Conservation (phyloP, 2,113 vertebrate genomes). For the Corvus moneduloides region DNA sequence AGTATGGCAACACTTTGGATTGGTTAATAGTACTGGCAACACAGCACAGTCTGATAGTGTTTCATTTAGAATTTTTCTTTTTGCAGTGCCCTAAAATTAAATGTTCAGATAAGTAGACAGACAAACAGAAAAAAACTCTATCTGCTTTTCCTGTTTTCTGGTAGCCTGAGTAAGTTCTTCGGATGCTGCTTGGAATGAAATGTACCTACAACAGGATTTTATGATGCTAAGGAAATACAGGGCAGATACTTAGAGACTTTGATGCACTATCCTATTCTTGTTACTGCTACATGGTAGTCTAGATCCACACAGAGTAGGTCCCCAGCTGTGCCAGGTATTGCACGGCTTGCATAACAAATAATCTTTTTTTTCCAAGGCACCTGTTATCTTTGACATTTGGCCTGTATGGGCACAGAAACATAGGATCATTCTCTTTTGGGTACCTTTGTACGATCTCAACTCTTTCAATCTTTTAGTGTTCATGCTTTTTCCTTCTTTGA, state of each 20-base stretch:
- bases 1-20: background rate
- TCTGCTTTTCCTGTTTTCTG: background rate
- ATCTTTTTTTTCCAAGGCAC: background rate
- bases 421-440: background rate
- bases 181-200: background rate
- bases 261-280: background rate
- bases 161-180: background rate
- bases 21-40: background rate
- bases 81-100: background rate
- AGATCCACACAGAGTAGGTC: background rate
- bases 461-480: background rate
- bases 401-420: background rate
- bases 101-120: background rate
- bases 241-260: background rate
- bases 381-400: background rate
- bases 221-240: background rate
- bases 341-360: background rate
- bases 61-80: background rate
- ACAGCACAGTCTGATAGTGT: background rate
- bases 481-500: background rate
- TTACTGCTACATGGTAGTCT: background rate
- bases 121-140: background rate
- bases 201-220: background rate
- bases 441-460: background rate
- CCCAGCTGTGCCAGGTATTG: background rate